These are phyloP conservation scores for Nannoperca australis DNA, from an alignment of 2,797 vertebrate species.

Conservation along the genomic window DNA sequence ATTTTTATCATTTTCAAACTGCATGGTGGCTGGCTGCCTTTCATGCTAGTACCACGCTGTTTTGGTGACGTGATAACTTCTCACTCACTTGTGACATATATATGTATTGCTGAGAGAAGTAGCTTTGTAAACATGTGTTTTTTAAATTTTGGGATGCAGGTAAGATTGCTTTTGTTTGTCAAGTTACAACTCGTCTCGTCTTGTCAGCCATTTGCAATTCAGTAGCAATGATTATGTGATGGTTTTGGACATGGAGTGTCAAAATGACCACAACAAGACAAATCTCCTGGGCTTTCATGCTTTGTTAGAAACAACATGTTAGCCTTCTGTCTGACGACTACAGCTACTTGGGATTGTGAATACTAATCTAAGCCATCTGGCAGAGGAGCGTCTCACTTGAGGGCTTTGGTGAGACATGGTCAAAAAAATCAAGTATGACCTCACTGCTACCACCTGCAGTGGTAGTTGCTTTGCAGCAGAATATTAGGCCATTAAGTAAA, in stretches of 20 bases:
- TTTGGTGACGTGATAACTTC: constrained; percentile 59
- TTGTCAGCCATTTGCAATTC: constrained; percentile 42
- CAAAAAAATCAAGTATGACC: constrained; percentile 57
- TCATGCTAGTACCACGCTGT: constrained; percentile 70
- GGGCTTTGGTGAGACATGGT: constrained; percentile 56
- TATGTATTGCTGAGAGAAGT: constrained; percentile 33
- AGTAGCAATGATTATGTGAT: constrained; percentile 44
- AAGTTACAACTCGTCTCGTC: constrained; percentile 29
- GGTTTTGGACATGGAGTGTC: constrained; percentile 39
- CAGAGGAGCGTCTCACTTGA: constrained; percentile 43
- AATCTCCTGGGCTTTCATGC: constrained; percentile 63
- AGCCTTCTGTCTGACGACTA: constrained; percentile 64
- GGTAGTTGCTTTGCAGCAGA: constrained; percentile 20
- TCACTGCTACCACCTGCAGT: constrained; percentile 22
- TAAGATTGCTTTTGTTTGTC: constrained; percentile 57
- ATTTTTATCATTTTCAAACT: constrained; percentile 75
- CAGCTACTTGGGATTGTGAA: constrained; percentile 72
- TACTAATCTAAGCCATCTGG: constrained; percentile 75
- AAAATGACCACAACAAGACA: constrained; percentile 38
- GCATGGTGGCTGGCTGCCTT: constrained; percentile 69
- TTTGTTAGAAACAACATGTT: constrained; percentile 72
- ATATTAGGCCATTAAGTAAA: constrained; percentile 1
- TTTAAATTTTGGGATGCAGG: constrained; percentile 46
- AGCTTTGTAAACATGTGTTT: constrained; percentile 37
- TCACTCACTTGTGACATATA: constrained; percentile 57